A percentile compares a stretch with the other conserved stretches of the same genome.
These are phyloP conservation scores for Barnardius zonarius DNA, from an alignment of 2,113 vertebrate species.

Conservation along the genomic window DNA sequence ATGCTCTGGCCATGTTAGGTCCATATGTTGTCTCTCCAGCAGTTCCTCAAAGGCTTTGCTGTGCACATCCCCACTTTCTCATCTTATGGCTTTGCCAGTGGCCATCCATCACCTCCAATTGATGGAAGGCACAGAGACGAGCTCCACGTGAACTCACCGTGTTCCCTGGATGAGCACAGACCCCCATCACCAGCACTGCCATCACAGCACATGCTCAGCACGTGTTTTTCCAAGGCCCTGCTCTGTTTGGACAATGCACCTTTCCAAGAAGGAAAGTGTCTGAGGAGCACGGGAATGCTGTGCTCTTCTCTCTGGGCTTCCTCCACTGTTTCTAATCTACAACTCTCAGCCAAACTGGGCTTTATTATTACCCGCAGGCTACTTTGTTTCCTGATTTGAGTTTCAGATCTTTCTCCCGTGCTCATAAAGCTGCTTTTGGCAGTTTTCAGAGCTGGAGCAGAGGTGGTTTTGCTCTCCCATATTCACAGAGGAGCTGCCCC, in stretches of 20 bases:
- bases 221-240: background rate
- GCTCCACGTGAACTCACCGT: background rate
- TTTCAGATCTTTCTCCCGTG: background rate
- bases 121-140: background rate
- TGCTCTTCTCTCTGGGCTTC: background rate
- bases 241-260: background rate
- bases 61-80: background rate
- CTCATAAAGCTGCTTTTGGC: background rate
- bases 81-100: fast-evolving
- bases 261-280: background rate
- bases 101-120: fast-evolving
- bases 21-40: fast-evolving
- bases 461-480: background rate
- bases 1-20: background rate
- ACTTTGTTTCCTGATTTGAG: background rate
- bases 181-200: background rate
- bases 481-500: background rate
- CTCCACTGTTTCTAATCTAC: background rate
- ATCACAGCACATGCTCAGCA: background rate
- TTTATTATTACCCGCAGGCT: background rate
- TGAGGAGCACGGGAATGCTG: background rate
- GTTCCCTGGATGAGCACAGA: background rate
- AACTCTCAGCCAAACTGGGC: background rate
- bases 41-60: background rate
- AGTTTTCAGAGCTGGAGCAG: background rate